Conservation (phyloP, 2,113 vertebrate species). For the Perca schrenkii region DNA sequence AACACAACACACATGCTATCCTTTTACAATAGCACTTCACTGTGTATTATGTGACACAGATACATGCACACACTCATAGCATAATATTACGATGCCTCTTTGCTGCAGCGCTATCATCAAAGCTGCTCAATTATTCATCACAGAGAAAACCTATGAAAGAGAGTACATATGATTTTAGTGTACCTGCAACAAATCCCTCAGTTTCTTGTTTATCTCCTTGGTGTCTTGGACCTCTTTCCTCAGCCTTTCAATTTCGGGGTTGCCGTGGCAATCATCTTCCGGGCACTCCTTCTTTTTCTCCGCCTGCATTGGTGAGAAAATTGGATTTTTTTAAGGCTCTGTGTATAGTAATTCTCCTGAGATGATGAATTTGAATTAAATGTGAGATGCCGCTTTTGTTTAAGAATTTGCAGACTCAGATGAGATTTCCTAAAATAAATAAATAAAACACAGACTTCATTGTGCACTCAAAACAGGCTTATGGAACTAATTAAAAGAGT, state of each 20-base stretch:
- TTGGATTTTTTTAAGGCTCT: slow-evolving; percentile 8
- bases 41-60: neutral
- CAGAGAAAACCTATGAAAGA: slow-evolving; percentile 53
- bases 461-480: slow-evolving; percentile 14
- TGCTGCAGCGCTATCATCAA: slow-evolving; percentile 38
- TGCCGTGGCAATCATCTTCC: slow-evolving; percentile 81
- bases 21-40: slow-evolving; percentile 1
- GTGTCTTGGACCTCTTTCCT: slow-evolving; percentile 88
- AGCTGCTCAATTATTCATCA: slow-evolving; percentile 73
- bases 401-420: slow-evolving; percentile 10
- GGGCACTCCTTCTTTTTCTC: slow-evolving; percentile 79
- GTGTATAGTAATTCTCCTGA: slow-evolving; percentile 26
- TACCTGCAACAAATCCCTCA: slow-evolving; percentile 90
- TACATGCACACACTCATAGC: neutral
- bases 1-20: slow-evolving; percentile 54
- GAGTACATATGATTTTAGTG: neutral
- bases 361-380: slow-evolving; percentile 48
- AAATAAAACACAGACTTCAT: slow-evolving; percentile 11
- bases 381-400: slow-evolving; percentile 38
- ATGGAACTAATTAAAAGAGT: slow-evolving; percentile 41
- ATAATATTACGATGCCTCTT: slow-evolving; percentile 22
- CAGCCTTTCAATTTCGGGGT: slow-evolving; percentile 87
- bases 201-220: slow-evolving; percentile 86
- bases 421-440: slow-evolving; percentile 31
- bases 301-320: slow-evolving; percentile 64